These are phyloP conservation scores for Siphlonurus alternatus DNA, from an alignment of 2,888 invertebrate species.

Conservation along the genomic window DNA sequence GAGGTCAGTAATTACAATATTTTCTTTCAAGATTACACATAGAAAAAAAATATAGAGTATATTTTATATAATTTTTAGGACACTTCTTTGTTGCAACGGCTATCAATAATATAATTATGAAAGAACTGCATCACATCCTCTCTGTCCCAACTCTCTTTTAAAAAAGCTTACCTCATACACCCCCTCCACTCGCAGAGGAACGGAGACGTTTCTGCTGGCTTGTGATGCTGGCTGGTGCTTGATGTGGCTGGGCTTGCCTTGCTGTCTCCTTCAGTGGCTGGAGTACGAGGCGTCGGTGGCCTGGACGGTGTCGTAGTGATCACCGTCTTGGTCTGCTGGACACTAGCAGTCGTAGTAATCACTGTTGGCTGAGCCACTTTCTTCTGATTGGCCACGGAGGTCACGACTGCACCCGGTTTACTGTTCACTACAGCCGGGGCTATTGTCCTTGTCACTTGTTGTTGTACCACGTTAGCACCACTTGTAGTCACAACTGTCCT, in stretches of 20 bases:
- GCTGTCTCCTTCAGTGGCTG: not conserved
- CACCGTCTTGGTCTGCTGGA: not conserved
- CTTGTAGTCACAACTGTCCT: conserved; percentile 5
- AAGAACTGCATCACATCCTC: too few species aligned
- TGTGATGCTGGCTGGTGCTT: not conserved
- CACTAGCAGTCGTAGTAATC: not conserved
- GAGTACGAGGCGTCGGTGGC: conserved; percentile 7
- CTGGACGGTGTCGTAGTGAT: conserved; percentile 5
- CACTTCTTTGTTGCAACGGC: not conserved
- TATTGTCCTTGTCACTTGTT: not conserved
- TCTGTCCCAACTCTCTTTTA: not conserved
- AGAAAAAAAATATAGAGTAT: too few species aligned
- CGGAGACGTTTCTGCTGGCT: conserved; percentile 7
- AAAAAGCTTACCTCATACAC: conserved; percentile 42
- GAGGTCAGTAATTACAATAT: too few species aligned
- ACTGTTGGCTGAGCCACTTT: conserved; percentile 3
- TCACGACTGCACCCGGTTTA: conserved; percentile 6
- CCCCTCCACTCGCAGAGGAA: conserved; percentile 85
- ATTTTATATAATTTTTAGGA: too few species aligned
- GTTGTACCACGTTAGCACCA: conserved; percentile 6
- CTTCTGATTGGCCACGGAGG: not conserved
- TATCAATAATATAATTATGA: too few species aligned
- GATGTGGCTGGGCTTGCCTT: conserved; percentile 2
- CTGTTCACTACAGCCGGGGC: not conserved
- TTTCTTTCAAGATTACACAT: too few species aligned